Base-by-base conservation (phyloP, 2,888 invertebrate genomes). In the Bombylius discolor region DNA sequence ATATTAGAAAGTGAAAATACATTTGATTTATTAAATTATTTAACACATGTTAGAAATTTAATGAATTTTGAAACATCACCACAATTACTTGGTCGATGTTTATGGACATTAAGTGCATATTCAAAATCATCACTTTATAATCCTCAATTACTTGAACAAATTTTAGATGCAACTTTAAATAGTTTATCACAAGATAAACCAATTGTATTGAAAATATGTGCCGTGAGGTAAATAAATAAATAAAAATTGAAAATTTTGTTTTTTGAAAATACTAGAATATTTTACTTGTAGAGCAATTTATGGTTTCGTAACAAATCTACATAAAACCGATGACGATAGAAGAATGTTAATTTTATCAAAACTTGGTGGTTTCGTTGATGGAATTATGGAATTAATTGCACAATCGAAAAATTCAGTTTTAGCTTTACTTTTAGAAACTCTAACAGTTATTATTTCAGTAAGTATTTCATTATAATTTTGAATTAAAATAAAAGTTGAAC, bases 281-380 rank as follows among this genome's bases (percentile, higher is more conserved):
- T 34, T 36, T 23, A 57, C 52, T 48, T 57, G 23, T 47, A 69
- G 70, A 44, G 66, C 72, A 0, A 65, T 75, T 12, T 64, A 68
- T 50, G 71, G 69, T 4, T 72, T 74, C 47, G 64, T 80, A 62
- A 73, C 77, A 53, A 77, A 79, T 58, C 71, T 81, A 56, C 77
- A 77, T 60, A 67, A 69, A 23, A 64, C 67, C 6, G 70, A 74
- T 3, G 72, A 75, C 12, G 74, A 76, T n/a, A 71, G 75, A 47
- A 66, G 69, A 5, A 60, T 65, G 1, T 61, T 73, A 45, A 63
- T 76, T 62, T 68, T 80, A 48, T 70, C 75, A 4, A 76, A 76
- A 58, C 70, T 81, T 14, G 70, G 77, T 32, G 79, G 79, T 36
- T 79, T 79, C 45, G 68, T 81, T 1, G 69, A 80, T 34, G 73